phyloP scores from a whole-genome alignment of 1,140 invertebrate genomes.

The Lepidurus couesii region DNA sequence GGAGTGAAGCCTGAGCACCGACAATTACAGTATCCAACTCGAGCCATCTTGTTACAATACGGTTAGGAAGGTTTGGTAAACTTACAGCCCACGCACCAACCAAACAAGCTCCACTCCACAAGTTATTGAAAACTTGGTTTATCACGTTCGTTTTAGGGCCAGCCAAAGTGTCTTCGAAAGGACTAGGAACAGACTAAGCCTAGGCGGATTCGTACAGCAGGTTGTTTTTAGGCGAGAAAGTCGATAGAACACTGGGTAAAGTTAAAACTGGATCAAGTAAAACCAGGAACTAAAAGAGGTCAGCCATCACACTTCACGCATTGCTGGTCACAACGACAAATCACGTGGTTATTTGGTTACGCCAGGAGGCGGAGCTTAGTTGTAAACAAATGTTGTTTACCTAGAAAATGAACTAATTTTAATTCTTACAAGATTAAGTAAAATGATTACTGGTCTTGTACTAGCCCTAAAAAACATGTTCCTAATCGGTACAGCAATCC shows the following conservation, averaged over 20 bases:
- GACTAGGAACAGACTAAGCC: no score
- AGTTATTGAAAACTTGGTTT: no score
- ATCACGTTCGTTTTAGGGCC: no score
- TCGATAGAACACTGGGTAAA: background rate
- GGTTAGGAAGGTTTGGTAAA: no score
- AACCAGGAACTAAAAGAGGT: constrained; percentile 1
- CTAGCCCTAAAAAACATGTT: background rate
- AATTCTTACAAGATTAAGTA: background rate
- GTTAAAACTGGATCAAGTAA: constrained; percentile 4
- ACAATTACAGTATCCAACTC: no score
- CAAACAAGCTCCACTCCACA: no score
- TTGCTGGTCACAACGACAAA: background rate
- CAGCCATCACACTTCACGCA: constrained; percentile 5
- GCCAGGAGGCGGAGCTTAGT: constrained; percentile 4
- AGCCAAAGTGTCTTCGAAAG: no score
- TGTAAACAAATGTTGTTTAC: background rate
- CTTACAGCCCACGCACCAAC: no score
- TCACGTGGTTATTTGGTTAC: background rate
- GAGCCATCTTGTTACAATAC: no score
- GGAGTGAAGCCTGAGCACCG: no score
- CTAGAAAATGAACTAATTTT: background rate
- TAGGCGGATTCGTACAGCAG: background rate
- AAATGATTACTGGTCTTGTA: background rate
- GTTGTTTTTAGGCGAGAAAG: background rate
- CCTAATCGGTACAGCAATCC: background rate